phyloP scores from a whole-genome alignment of 2,888 invertebrate species.

The Diploptera punctata region DNA sequence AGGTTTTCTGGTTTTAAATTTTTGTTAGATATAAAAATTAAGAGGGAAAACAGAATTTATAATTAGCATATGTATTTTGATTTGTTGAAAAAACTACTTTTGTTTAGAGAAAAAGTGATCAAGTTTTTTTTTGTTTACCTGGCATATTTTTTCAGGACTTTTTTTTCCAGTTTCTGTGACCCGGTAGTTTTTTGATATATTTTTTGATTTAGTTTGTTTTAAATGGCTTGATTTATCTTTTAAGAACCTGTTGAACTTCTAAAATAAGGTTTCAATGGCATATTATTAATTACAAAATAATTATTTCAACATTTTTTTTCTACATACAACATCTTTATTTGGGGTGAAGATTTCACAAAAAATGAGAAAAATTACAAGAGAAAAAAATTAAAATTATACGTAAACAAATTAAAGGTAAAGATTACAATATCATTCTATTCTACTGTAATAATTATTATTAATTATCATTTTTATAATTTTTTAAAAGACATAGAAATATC shows the following conservation, averaged over 20 bases:
- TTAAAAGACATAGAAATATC: conserved; percentile 39
- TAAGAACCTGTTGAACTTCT: conserved; percentile 19
- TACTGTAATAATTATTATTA: conserved; percentile 27
- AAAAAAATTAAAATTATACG: conserved; percentile 28
- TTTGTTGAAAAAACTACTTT: conserved; percentile 23
- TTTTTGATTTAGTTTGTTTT: conserved; percentile 32
- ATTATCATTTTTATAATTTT: conserved; percentile 33
- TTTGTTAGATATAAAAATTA: conserved; percentile 16
- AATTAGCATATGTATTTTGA: conserved; percentile 39
- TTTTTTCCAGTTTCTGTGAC: conserved; percentile 25
- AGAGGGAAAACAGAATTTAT: conserved; percentile 38
- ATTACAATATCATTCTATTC: conserved; percentile 23
- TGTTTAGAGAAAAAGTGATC: conserved; percentile 33
- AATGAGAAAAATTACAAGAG: conserved; percentile 26
- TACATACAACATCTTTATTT: conserved; percentile 37
- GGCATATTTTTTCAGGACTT: conserved; percentile 33
- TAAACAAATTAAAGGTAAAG: conserved; percentile 31
- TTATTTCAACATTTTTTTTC: conserved; percentile 33
- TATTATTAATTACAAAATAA: conserved; percentile 35
- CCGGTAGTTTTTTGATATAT: no score
- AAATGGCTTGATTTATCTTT: conserved; percentile 34
- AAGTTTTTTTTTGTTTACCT: conserved; percentile 39
- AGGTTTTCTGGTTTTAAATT: conserved; percentile 23
- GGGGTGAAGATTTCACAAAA: conserved; percentile 32
- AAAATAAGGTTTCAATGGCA: conserved; percentile 26